A percentile compares a stretch with the other conserved stretches of the same genome.
Conservation (phyloP, 2,888 invertebrate genomes). For the Hirudinaria manillensis region DNA sequence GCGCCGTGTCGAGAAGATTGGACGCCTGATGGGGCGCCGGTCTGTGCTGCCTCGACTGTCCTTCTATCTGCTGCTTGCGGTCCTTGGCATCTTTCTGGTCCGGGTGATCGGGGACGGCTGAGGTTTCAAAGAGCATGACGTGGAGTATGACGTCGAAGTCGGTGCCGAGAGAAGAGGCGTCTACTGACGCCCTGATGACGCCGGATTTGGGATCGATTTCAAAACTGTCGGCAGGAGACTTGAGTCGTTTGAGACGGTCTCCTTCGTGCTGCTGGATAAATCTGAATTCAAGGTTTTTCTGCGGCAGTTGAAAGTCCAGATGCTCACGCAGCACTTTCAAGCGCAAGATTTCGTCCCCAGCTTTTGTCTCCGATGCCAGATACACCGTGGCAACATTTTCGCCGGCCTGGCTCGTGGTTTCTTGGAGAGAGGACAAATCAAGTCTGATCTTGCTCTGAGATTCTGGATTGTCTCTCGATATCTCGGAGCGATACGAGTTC, state of each 20-base stretch:
- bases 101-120: not conserved
- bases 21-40: not conserved
- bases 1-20: not conserved
- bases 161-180: conserved; percentile 2
- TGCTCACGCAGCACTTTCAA: not conserved
- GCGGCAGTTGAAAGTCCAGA: not conserved
- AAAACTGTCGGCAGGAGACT: conserved; percentile 5
- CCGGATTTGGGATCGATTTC: conserved; percentile 18
- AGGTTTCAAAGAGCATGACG: conserved; percentile 16
- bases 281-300: conserved; percentile 4
- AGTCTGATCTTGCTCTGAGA: not conserved
- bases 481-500: not conserved
- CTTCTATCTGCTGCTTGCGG: not conserved
- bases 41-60: not conserved
- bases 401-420: not conserved
- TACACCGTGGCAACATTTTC: not conserved
- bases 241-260: not conserved
- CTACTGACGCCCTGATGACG: conserved; percentile 4
- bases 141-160: conserved; percentile 15
- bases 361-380: not conserved
- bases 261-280: conserved; percentile 17
- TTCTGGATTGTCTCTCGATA: not conserved
- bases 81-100: not conserved
- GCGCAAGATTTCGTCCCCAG: conserved; percentile 13
- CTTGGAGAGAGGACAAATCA: not conserved